Percentiles rank a stretch among this genome's conserved stretches.
These are phyloP conservation scores for Tachuris rubrigastra DNA, from an alignment of 2,113 vertebrate species.

Conservation along the genomic window DNA sequence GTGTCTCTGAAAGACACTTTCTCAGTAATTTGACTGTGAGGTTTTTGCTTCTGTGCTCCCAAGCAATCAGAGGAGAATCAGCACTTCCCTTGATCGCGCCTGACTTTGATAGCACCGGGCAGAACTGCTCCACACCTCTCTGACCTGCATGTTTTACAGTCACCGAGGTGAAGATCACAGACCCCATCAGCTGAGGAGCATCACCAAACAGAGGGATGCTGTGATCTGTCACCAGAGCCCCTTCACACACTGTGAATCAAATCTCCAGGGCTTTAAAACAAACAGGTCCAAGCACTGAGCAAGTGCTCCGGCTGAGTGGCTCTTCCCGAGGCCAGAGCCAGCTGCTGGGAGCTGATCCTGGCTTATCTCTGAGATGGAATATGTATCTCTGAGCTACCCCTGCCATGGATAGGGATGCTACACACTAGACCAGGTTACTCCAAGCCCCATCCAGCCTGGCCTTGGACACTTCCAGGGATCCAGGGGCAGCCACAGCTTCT, in stretches of 20 bases:
- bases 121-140: neutral
- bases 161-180: neutral
- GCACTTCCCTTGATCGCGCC: neutral
- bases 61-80: neutral
- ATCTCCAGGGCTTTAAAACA: neutral
- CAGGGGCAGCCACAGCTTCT: neutral
- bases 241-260: accelerated
- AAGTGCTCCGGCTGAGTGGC: accelerated
- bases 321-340: neutral
- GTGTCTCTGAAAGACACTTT: neutral
- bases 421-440: neutral
- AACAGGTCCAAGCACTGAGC: neutral
- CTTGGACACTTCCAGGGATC: neutral
- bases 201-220: accelerated
- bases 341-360: neutral
- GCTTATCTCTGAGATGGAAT: neutral
- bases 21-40: neutral
- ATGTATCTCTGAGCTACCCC: neutral
- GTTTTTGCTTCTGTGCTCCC: neutral
- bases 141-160: neutral
- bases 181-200: neutral
- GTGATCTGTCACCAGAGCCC: neutral
- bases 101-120: neutral
- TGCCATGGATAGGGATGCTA: neutral
- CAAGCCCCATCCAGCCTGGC: neutral